Evolutionary conservation across 1,140 invertebrate species (phyloP), one percentile per base, ranked within the genome.

Genomic region (Venustaconcha ellipsiformis): DNA sequence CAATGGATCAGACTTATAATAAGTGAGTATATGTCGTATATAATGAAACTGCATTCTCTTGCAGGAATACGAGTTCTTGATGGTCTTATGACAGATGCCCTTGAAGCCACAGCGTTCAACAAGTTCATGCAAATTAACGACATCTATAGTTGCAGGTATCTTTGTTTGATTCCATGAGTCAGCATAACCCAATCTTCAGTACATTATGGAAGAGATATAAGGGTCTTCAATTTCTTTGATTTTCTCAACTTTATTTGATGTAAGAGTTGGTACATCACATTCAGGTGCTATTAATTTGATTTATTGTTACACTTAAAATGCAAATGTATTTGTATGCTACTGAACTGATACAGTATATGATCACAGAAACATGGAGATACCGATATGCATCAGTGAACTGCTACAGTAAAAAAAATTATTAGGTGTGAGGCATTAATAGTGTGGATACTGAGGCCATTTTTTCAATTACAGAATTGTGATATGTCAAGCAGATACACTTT

Each of bases 91-190:
- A 90, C 89, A 14, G 90, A 91, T 80, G 86, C 87, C 67, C 77
- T 90, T 71, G 90, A 91, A 75, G 89, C 89, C 14, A 74, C 83
- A 30, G 90, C 89, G 4, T 91, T 91, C 77, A 89, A 84, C 20
- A 87, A 87, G 68, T 85, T 87, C 14, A 74, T 90, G 63, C 82
- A 89, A 20, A 82, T 90, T 20, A 91, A 91, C 84, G 88, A 90
- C 72, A 84, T 91, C 37, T 91, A 88, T 76, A 88, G 87, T 76
- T 89, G 88, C 78, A 89, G 88, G 88, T 89, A 96, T 37, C 37
- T 37, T 37, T 37, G 37, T 37, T 37, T 37, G 37, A 37, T 37
- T 0, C 14, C 3, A 8, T 26, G 30, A 1, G 17, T 66, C 12
- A 30, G 6, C n/a, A 26, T 30, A n/a, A 13, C 59, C 17, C 0